A percentile compares a stretch with the other conserved stretches of the same genome.
phyloP scores from a whole-genome alignment of 2,797 vertebrate genomes.

The Pangasius sanitwongsei region DNA sequence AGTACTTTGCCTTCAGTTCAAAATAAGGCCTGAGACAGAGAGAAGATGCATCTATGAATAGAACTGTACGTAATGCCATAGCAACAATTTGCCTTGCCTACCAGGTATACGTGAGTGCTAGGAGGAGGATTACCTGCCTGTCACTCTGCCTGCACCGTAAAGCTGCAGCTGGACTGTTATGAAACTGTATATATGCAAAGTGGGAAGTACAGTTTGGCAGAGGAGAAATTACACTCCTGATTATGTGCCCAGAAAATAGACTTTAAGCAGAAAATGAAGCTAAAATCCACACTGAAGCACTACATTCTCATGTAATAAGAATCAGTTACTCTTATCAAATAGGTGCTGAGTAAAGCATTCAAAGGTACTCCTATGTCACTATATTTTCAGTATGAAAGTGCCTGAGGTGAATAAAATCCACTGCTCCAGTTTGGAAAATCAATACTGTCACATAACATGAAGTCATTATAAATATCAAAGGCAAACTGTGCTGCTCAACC shows the following conservation, averaged over 20 bases:
- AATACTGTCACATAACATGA: not conserved
- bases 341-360: not conserved
- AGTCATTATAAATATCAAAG: not conserved
- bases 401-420: not conserved
- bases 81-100: conserved; percentile 57
- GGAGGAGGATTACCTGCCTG: conserved; percentile 42
- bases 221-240: conserved; percentile 10
- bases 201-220: not conserved
- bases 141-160: conserved; percentile 9
- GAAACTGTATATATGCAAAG: not conserved
- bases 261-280: not conserved
- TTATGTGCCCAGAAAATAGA: not conserved
- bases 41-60: conserved; percentile 59
- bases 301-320: not conserved
- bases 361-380: not conserved
- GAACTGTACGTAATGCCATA: conserved; percentile 63
- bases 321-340: not conserved
- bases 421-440: not conserved
- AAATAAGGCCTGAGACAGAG: conserved; percentile 87
- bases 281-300: not conserved
- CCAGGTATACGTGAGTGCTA: conserved; percentile 24
- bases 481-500: not conserved
- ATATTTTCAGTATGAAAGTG: not conserved
- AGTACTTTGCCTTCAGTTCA: conserved; percentile 95
- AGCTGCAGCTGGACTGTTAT: conserved; percentile 14